Conservation (phyloP, 2,888 invertebrate genomes). For the Lagria hirta region DNA sequence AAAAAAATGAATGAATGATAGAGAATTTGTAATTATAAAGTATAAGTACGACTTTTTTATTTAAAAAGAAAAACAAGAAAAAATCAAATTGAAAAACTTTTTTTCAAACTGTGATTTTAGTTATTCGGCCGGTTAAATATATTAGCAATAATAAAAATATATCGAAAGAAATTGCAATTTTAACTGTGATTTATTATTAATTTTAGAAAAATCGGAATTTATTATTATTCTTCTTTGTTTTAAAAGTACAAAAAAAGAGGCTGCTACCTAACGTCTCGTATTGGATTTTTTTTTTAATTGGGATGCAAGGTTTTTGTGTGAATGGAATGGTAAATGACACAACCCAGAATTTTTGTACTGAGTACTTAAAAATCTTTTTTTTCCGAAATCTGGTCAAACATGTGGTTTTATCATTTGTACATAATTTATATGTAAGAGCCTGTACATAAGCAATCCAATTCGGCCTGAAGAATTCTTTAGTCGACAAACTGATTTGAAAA, state of each 20-base stretch:
- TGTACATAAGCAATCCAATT: slow-evolving; percentile 35
- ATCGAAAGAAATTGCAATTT: slow-evolving; percentile 24
- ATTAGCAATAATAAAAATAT: slow-evolving; percentile 19
- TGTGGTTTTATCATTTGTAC: slow-evolving; percentile 24
- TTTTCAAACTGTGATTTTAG: slow-evolving; percentile 24
- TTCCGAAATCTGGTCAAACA: slow-evolving; percentile 14
- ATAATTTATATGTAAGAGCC: slow-evolving; percentile 34
- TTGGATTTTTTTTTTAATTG: slow-evolving; percentile 12
- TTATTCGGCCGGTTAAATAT: slow-evolving; percentile 19
- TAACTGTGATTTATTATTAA: slow-evolving; percentile 27
- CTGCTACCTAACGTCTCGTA: slow-evolving; percentile 6
- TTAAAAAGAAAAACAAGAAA: slow-evolving; percentile 13
- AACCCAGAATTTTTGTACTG: slow-evolving; percentile 13
- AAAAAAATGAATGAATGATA: slow-evolving; percentile 27
- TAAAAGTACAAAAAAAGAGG: slow-evolving; percentile 22
- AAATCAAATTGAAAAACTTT: slow-evolving; percentile 12
- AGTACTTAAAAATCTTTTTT: slow-evolving; percentile 20
- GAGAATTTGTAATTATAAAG: slow-evolving; percentile 32
- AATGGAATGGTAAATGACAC: slow-evolving; percentile 7
- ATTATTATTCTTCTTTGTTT: slow-evolving; percentile 15
- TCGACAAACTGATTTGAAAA: no score
- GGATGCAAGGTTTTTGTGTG: slow-evolving; percentile 7
- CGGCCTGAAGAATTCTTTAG: no score
- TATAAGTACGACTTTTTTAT: slow-evolving; percentile 28
- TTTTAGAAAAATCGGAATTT: slow-evolving; percentile 20